Evolutionary conservation across 2,797 vertebrate species (phyloP).

Genomic region (Oceanodroma leucorhoa): DNA sequence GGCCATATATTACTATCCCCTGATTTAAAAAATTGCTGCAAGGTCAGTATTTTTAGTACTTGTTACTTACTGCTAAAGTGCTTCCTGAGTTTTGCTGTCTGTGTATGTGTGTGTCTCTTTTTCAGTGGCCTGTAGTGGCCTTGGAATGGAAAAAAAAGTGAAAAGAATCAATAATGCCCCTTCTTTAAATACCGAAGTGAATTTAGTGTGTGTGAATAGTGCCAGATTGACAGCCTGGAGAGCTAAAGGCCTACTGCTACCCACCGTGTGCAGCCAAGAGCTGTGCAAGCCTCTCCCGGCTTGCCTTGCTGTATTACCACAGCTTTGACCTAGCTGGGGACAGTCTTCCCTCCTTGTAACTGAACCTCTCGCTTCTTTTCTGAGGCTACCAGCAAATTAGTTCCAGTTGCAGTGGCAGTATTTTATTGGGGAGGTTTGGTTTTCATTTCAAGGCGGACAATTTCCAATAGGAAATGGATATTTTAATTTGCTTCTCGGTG

Average conservation of each 20-base stretch:
- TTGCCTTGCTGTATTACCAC: neutral
- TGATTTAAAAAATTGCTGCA: neutral
- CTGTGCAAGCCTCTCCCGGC: neutral
- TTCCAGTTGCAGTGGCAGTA: conserved; percentile 37
- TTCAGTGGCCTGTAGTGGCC: conserved; percentile 49
- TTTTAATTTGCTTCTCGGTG: conserved; percentile 30
- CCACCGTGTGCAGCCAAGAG: neutral
- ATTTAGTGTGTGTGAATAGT: conserved; percentile 58
- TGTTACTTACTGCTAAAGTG: neutral
- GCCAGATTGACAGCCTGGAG: conserved; percentile 36
- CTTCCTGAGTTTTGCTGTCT: neutral
- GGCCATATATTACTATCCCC: neutral
- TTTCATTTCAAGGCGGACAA: conserved; percentile 12
- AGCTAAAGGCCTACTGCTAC: neutral
- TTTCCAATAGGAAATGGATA: conserved; percentile 37
- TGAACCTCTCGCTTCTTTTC: neutral
- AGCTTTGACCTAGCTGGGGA: neutral
- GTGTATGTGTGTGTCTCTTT: neutral
- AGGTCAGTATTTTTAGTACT: neutral
- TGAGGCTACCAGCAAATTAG: conserved; percentile 25
- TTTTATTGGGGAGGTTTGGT: neutral
- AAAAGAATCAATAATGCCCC: conserved; percentile 40
- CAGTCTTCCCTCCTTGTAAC: neutral
- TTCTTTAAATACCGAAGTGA: conserved; percentile 41
- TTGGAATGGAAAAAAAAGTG: neutral